Conservation (phyloP, 2,888 invertebrate genomes). For the Adelognathus sp. region DNA sequence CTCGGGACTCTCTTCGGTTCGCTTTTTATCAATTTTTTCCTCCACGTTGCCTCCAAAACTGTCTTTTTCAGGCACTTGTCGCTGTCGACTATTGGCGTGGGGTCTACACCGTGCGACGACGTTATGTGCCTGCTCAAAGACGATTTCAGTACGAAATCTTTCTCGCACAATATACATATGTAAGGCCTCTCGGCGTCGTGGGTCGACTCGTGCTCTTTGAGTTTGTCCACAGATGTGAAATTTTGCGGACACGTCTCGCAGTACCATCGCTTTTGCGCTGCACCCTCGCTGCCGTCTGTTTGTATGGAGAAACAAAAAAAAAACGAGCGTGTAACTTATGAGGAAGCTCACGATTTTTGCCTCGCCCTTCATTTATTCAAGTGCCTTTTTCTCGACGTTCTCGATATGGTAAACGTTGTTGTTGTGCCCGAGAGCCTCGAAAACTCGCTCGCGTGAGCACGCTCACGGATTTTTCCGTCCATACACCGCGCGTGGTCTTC, state of each 20-base stretch:
- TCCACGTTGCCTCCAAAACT: conserved; percentile 61
- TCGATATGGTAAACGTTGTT: conserved; percentile 49
- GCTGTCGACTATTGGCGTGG: conserved; percentile 77
- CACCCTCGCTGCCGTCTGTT: conserved; percentile 61
- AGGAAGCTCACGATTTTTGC: conserved; percentile 35
- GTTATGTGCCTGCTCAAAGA: conserved; percentile 82
- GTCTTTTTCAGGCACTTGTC: conserved; percentile 75
- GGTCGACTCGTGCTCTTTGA: conserved; percentile 75
- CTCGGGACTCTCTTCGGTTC: conserved; percentile 68
- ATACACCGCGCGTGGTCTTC: neutral
- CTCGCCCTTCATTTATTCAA: conserved; percentile 58
- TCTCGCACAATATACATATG: conserved; percentile 83
- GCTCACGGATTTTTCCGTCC: neutral
- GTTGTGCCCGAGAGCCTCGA: conserved; percentile 1
- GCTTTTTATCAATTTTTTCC: conserved; percentile 65
- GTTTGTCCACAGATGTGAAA: conserved; percentile 72
- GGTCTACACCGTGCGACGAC: conserved; percentile 82
- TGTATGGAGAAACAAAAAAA: neutral
- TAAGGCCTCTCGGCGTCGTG: conserved; percentile 79
- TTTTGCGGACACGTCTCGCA: conserved; percentile 76
- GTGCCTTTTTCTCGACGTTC: conserved; percentile 45
- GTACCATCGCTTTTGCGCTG: conserved; percentile 73
- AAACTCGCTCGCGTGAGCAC: conserved; percentile 25
- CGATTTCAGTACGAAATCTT: conserved; percentile 80
- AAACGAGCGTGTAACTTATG: conserved; percentile 45